Evolutionary conservation across 2,797 vertebrate species (phyloP), one percentile per base, ranked within the genome.

Genomic region (Tokudaia muenninki): DNA sequence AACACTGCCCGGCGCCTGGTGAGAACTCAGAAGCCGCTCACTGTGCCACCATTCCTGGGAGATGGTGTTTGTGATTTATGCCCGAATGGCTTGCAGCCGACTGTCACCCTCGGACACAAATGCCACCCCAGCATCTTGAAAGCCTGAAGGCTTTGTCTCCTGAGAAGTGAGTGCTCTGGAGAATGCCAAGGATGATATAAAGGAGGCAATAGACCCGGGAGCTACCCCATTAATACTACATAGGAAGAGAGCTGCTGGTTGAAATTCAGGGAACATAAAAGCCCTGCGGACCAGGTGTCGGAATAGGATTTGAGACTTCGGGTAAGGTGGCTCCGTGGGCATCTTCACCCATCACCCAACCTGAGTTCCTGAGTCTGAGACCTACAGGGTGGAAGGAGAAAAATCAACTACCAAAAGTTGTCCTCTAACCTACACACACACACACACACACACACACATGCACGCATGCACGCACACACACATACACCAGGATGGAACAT

Each of bases 51-150:
- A 86, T 57, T 44, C n/a, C 31, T 26, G 67, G 41, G 34, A 7
- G 26, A 24, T 0, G 0, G 50, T 7, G 16, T 59, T 87, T 88
- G 37, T 2, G 1, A 47, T 26, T 88, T 55, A 34, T 2, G 44
- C 50, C 13, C 2, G 19, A 67, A 52, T 41, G 61, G 91, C 94
- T 90, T 80, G 74, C 55, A 29, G 50, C 61, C 52, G 80, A 77
- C 41, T 88, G 17, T 67, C n/a, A 63, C 63, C 87, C 95, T 84
- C 1, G 4, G 86, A 92, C 92, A 97, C 84, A 94, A 92, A 97
- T 91, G 96, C 95, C 96, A 89, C 50, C 41, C 90, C 89, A 92
- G 91, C 91, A 89, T 88, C 94, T 75, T 59, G n/a, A 90, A 94
- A 93, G 72, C 78, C 57, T 1, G 0, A 90, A 83, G 72, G 87